phyloP scores from a whole-genome alignment of 2,888 invertebrate genomes.

The Idaea aversata region DNA sequence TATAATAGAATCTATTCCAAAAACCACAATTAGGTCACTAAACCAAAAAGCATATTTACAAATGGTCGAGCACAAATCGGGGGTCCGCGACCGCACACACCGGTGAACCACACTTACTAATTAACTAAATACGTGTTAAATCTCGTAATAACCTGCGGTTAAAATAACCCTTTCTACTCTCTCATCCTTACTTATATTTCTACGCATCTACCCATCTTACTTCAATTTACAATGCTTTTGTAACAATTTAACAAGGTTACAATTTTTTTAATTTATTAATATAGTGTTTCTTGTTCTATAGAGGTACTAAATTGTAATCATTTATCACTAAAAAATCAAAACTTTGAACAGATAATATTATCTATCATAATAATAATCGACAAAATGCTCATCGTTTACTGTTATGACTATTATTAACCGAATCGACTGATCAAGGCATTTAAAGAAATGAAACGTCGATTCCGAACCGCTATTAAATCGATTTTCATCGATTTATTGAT shows the following conservation, averaged over 20 bases:
- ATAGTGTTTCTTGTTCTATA: not conserved
- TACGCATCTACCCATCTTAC: not conserved
- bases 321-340: constrained; percentile 30
- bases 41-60: constrained; percentile 70
- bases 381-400: constrained; percentile 65
- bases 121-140: constrained; percentile 78
- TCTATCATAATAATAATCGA: constrained; percentile 29
- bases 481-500: constrained; percentile 80
- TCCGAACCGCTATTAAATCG: constrained; percentile 71
- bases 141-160: constrained; percentile 76
- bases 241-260: not conserved
- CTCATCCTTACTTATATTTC: constrained; percentile 48
- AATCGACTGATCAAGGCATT: constrained; percentile 76
- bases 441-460: constrained; percentile 79
- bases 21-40: constrained; percentile 65
- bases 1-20: constrained; percentile 12
- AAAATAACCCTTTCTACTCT: constrained; percentile 54
- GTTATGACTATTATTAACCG: constrained; percentile 76
- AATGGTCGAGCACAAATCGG: constrained; percentile 53
- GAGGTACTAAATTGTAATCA: not conserved
- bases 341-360: constrained; percentile 27
- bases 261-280: not conserved
- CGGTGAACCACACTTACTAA: constrained; percentile 77
- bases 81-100: constrained; percentile 52
- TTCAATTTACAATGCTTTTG: constrained; percentile 3